Conservation (phyloP, 2,888 invertebrate species). For the Hipparchia semele region DNA sequence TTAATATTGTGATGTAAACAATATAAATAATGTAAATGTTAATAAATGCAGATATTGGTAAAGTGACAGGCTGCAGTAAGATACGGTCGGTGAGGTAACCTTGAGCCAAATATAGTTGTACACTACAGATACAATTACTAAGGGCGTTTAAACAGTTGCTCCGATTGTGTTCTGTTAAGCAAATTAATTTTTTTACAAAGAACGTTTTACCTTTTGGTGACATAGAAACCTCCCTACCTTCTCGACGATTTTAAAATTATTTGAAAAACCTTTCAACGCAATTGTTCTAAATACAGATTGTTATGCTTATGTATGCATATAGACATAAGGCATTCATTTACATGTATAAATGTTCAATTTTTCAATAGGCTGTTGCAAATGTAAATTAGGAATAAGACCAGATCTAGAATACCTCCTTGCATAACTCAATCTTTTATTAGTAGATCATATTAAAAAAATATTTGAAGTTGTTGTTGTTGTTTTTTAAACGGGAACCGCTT, state of each 20-base stretch:
- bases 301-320: not conserved
- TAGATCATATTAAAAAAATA: not conserved
- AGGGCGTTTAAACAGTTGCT: conserved; percentile 22
- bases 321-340: too few relatives aligned
- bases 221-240: not conserved
- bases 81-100: conserved; percentile 29
- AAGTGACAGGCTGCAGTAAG: conserved; percentile 27
- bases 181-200: not conserved
- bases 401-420: not conserved
- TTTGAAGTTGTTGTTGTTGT: not conserved
- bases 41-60: conserved; percentile 19
- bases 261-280: not conserved
- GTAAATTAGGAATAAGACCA: not conserved
- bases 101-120: conserved; percentile 35
- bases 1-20: not conserved
- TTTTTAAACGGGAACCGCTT: conserved; percentile 18
- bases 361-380: not conserved
- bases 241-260: not conserved
- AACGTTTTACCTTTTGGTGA: not conserved
- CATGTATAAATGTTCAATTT: not conserved
- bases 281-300: not conserved
- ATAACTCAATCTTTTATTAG: not conserved
- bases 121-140: conserved; percentile 28
- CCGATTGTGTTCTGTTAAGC: conserved; percentile 8
- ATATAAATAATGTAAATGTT: not conserved